phyloP scores from a whole-genome alignment of 2,113 vertebrate genomes.

The Platysteira castanea region DNA sequence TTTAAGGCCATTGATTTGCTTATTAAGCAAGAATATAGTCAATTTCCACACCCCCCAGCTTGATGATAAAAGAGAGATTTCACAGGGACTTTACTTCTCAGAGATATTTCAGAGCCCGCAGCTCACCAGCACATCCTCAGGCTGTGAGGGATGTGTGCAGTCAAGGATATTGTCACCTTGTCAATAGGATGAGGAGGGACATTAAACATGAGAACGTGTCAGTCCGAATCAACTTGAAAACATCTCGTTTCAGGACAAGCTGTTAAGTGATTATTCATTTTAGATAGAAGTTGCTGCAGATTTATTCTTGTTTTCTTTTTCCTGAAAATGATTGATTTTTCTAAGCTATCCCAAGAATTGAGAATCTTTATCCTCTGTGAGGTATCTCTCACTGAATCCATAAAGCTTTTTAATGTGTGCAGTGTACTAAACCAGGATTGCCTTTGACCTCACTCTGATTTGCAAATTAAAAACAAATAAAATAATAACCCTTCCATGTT shows the following conservation, averaged over 20 bases:
- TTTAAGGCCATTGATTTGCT: not conserved
- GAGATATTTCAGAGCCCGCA: not conserved
- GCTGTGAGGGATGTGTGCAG: not conserved
- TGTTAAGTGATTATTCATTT: conserved; percentile 8
- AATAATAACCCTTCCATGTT: not conserved
- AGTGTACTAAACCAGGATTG: not conserved
- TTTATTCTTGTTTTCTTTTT: conserved; percentile 14
- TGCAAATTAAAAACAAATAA: not conserved
- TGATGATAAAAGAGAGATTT: not conserved
- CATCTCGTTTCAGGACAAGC: not conserved
- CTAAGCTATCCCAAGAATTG: not conserved
- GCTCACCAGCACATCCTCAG: not conserved
- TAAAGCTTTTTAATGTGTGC: not conserved
- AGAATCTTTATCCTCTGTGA: not conserved
- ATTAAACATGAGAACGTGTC: not conserved
- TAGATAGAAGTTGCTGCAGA: not conserved
- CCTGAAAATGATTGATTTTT: not conserved
- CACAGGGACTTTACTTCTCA: not conserved
- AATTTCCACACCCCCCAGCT: no score
- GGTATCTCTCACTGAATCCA: not conserved
- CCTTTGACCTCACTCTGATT: not conserved
- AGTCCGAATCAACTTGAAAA: not conserved
- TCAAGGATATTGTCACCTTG: not conserved
- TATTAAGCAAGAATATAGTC: not conserved
- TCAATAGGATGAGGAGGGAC: not conserved